Conservation (phyloP, 2,113 vertebrate genomes). For the Poecile atricapillus region DNA sequence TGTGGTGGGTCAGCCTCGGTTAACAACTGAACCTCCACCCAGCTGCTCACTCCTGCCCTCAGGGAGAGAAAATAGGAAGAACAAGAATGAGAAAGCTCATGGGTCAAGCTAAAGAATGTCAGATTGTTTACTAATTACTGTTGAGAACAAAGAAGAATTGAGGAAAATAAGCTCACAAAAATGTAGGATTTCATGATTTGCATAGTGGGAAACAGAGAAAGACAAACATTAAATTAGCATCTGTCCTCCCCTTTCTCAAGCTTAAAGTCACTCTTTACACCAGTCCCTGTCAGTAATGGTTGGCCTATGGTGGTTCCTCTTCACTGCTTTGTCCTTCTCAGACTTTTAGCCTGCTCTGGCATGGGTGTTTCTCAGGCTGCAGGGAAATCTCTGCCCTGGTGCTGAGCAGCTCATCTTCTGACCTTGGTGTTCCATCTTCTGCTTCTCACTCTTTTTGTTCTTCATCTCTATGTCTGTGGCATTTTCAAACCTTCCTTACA, state of each 20-base stretch:
- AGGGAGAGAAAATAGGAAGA: not conserved
- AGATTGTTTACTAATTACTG: not conserved
- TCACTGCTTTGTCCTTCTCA: not conserved
- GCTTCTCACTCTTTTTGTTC: not conserved
- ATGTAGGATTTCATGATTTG: not conserved
- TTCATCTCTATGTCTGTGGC: not conserved
- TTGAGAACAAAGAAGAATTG: accelerated
- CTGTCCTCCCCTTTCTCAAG: not conserved
- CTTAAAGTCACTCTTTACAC: not conserved
- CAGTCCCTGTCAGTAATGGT: not conserved
- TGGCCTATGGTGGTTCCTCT: accelerated
- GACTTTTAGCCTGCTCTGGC: not conserved
- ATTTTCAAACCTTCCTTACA: not conserved
- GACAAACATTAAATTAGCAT: not conserved
- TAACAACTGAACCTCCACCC: accelerated
- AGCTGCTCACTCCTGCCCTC: accelerated
- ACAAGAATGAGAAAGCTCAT: not conserved
- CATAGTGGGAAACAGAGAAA: not conserved
- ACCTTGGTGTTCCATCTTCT: not conserved
- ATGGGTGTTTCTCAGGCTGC: not conserved
- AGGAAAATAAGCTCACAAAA: not conserved
- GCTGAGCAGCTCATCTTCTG: not conserved
- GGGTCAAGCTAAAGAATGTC: accelerated
- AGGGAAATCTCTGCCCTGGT: not conserved
- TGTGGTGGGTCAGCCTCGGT: not conserved